phyloP scores from a whole-genome alignment of 2,888 invertebrate species.

The Drosophila setosimentum region DNA sequence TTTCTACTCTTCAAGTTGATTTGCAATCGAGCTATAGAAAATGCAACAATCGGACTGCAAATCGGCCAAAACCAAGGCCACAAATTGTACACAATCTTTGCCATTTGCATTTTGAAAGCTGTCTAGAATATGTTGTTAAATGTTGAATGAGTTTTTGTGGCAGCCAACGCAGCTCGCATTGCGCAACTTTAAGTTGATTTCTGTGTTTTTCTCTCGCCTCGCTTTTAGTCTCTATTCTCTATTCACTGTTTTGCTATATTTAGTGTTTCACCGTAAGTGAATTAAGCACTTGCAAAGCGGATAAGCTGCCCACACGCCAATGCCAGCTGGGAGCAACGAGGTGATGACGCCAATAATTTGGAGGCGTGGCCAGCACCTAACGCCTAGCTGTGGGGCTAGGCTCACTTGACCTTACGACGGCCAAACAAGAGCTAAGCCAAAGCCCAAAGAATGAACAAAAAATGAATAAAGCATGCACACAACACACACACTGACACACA shows the following conservation, averaged over 20 bases:
- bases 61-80: constrained; percentile 22
- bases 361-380: constrained; percentile 24
- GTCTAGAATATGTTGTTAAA: constrained; percentile 10
- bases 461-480: constrained; percentile 29
- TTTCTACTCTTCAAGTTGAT: neutral
- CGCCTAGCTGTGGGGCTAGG: constrained; percentile 28
- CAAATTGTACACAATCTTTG: constrained; percentile 4
- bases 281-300: constrained; percentile 76
- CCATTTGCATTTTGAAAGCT: constrained; percentile 42
- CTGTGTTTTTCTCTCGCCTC: neutral
- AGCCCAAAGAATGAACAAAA: constrained; percentile 37
- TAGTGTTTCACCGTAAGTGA: constrained; percentile 53
- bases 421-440: constrained; percentile 32
- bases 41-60: neutral
- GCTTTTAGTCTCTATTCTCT: constrained; percentile 18
- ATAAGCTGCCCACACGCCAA: constrained; percentile 68
- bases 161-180: constrained; percentile 56
- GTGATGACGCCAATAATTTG: constrained; percentile 31
- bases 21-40: neutral
- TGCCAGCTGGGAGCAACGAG: constrained; percentile 35
- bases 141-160: constrained; percentile 13
- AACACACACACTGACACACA: constrained; percentile 6
- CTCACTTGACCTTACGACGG: constrained; percentile 65
- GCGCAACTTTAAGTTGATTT: constrained; percentile 51
- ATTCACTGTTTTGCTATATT: constrained; percentile 21